Conservation (phyloP, 2,888 invertebrate genomes). For the Xylota sylvarum region DNA sequence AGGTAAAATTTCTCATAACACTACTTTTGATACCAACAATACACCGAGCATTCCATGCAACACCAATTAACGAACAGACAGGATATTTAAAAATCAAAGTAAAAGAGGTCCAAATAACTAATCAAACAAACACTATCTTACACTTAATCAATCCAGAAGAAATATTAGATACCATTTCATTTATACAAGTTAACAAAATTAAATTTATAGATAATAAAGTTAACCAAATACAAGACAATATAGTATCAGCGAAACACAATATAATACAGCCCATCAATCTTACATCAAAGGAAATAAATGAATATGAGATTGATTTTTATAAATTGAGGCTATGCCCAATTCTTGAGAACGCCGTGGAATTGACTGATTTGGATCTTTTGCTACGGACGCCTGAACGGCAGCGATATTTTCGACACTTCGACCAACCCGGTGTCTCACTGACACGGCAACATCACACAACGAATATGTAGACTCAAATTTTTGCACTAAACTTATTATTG, state of each 20-base stretch:
- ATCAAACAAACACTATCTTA: conserved; percentile 56
- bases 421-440: too few relatives aligned
- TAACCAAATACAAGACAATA: conserved; percentile 62
- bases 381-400: too few relatives aligned
- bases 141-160: conserved; percentile 60
- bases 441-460: too few relatives aligned
- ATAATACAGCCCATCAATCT: conserved; percentile 63
- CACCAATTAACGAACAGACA: conserved; percentile 46
- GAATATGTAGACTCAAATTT: too few relatives aligned
- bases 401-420: too few relatives aligned
- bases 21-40: conserved; percentile 33
- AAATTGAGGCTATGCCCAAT: conserved; percentile 41
- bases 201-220: conserved; percentile 64
- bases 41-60: conserved; percentile 41
- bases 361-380: too few relatives aligned
- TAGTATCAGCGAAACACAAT: conserved; percentile 56
- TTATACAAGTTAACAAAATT: conserved; percentile 50
- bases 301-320: conserved; percentile 60
- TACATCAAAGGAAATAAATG: conserved; percentile 57
- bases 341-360: too few relatives aligned
- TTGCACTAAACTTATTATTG: too few relatives aligned
- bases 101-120: conserved; percentile 37
- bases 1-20: conserved; percentile 52
- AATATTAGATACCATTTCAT: conserved; percentile 36
- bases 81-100: conserved; percentile 52